Conservation (phyloP, 2,888 invertebrate genomes). For the Patella caerulea region DNA sequence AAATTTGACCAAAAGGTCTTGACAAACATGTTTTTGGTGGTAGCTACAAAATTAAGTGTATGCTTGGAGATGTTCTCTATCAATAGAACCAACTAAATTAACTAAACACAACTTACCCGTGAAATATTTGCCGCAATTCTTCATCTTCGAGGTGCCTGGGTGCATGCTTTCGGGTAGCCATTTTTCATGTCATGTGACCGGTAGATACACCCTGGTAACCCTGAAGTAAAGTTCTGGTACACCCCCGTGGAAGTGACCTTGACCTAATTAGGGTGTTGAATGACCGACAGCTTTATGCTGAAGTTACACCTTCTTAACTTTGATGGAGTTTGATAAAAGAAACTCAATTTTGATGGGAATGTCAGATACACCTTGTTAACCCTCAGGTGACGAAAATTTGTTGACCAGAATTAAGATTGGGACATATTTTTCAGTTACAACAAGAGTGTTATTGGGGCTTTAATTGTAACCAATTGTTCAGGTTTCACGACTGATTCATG, state of each 20-base stretch:
- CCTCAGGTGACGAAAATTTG: background rate
- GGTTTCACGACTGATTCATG: no score
- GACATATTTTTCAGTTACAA: no score
- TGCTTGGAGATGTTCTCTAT: no score
- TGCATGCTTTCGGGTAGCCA: background rate
- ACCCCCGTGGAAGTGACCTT: background rate
- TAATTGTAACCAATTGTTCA: no score
- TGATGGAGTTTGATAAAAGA: background rate
- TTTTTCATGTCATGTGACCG: background rate
- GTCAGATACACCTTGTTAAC: slow-evolving; percentile 3
- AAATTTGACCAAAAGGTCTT: no score
- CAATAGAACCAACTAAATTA: no score
- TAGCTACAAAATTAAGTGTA: no score
- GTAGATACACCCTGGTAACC: background rate
- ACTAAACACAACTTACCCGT: no score
- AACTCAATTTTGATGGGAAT: background rate
- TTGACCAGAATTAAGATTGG: no score
- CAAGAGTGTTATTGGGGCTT: no score
- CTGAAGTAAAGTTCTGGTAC: background rate
- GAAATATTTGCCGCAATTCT: no score
- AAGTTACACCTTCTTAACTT: background rate
- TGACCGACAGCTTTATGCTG: background rate
- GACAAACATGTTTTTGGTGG: no score
- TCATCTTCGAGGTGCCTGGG: background rate
- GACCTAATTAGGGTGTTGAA: background rate